Evolutionary conservation across 2,113 vertebrate species (phyloP), one percentile per base, ranked within the genome.

Genomic region (Epinephelus moara): DNA sequence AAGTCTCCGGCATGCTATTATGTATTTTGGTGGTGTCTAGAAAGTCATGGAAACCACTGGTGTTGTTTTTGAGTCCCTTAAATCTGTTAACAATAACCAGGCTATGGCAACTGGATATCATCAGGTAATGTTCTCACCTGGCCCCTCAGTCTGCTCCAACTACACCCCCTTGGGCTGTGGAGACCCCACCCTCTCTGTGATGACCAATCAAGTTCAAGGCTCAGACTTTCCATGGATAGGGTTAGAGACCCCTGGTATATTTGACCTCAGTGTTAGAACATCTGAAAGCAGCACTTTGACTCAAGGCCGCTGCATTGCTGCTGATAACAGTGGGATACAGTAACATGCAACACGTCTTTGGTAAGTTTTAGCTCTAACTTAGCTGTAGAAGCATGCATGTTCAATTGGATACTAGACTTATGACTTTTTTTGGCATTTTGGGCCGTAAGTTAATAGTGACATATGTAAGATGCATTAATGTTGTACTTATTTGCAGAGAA

Each of bases 201-300:
- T 72, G 63, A 61, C 93, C 91, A 93, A 93, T 92, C 66, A 86
- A 89, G 85, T 83, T 88, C 86, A 91, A 81, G 70, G 57, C 13
- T 75, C 74, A 25, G 6, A 15, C 10, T 59, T 49, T 45, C 75
- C 62, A 75, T 33, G 60, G 59, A 64, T 52, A 75, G 79, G 60
- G 59, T 61, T 53, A 75, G 79, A 60, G 72, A 73, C 59, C 75
- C 66, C 53, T 55, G 42, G 14, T 60, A 11, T 37, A 17, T 66
- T 14, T 81, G 42, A 69, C 12, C 61, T 18, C 42, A 70, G 45
- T 59, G 56, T 72, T 40, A 15, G n/a, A 80, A 21, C 47, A 70
- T 50, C 81, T 76, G n/a, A 77, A 62, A 60, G 69, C 71, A 80
- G 57, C 60, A 81, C 70, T 73, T 67, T 47, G n/a, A 45, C 57